These are phyloP conservation scores for Drymonia ruficornis DNA, from an alignment of 2,888 invertebrate genomes.

Conservation along the genomic window DNA sequence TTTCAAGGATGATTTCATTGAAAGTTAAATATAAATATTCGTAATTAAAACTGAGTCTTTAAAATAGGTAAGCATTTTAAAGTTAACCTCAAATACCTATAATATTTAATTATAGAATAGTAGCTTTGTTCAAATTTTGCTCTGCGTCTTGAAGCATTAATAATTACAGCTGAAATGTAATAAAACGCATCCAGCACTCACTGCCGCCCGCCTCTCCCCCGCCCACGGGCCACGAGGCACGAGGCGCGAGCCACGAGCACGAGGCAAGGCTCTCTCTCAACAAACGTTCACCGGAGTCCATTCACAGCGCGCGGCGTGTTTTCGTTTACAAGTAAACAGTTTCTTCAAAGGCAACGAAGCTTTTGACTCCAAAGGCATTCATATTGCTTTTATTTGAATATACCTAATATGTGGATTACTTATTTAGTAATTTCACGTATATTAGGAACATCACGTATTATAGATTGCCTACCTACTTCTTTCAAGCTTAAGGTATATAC, in stretches of 20 bases:
- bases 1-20: too few relatives aligned
- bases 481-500: not conserved
- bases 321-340: not conserved
- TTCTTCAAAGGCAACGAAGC: not conserved
- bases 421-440: not conserved
- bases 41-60: too few relatives aligned
- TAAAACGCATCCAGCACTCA: not conserved
- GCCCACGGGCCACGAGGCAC: not conserved
- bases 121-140: not conserved
- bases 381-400: slow-evolving; percentile 1
- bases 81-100: too few relatives aligned
- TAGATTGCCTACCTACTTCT: not conserved
- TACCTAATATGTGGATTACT: too few relatives aligned
- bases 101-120: not conserved
- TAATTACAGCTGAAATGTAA: not conserved
- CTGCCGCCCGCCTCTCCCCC: not conserved
- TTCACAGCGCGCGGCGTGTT: not conserved
- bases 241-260: too few relatives aligned
- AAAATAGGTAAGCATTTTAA: too few relatives aligned
- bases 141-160: not conserved
- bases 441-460: not conserved
- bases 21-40: too few relatives aligned
- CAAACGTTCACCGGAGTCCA: not conserved
- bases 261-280: not conserved
- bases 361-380: not conserved